Conservation (phyloP, 1,140 invertebrate species). For the Pollicipes pollicipes region DNA sequence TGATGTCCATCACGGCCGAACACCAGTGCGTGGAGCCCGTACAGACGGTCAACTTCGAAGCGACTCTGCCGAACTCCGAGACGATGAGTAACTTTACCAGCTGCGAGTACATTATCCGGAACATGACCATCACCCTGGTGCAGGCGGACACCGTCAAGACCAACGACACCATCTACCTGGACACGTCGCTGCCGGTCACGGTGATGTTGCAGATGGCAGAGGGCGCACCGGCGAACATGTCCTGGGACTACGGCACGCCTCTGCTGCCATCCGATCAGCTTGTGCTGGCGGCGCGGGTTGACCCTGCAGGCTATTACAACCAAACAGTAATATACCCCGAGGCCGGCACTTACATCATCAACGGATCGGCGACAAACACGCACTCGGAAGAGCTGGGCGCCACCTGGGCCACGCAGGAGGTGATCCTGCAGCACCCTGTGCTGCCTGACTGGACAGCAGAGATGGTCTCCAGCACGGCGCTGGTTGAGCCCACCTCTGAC, state of each 20-base stretch:
- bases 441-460: background rate
- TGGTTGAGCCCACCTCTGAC: background rate
- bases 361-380: background rate
- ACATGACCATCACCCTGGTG: background rate
- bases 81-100: background rate
- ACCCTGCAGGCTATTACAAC: background rate
- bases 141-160: background rate
- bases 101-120: background rate
- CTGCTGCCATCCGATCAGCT: background rate
- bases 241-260: background rate
- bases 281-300: background rate
- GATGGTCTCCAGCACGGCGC: background rate
- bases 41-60: background rate
- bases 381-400: background rate
- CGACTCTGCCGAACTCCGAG: background rate
- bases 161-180: background rate
- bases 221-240: background rate
- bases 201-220: background rate
- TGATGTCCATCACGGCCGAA: background rate
- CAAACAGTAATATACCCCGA: background rate
- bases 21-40: background rate
- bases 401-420: background rate
- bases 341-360: background rate
- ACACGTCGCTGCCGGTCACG: background rate
- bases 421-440: background rate